phyloP scores from a whole-genome alignment of 2,113 vertebrate species.

The Pomatorhinus ruficollis region DNA sequence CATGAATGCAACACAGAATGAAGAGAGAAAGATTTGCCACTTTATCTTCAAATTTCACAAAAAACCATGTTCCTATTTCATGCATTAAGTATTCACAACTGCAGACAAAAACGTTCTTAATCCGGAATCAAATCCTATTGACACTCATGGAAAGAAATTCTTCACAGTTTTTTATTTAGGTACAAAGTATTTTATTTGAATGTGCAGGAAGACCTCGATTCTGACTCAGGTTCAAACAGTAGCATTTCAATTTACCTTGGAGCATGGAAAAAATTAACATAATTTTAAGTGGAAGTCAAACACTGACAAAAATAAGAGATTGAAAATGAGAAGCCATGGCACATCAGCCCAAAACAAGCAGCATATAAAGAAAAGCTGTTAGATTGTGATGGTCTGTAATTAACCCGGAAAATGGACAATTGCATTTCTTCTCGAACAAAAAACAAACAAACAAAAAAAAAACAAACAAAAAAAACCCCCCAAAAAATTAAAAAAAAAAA shows the following conservation, averaged over 20 bases:
- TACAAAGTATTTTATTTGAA: background rate
- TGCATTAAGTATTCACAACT: background rate
- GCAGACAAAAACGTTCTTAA: background rate
- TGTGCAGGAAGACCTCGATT: background rate
- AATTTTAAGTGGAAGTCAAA: background rate
- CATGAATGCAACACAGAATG: background rate
- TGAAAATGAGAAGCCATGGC: background rate
- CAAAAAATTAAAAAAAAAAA: rapidly evolving
- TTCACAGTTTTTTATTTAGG: background rate
- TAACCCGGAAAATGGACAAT: background rate
- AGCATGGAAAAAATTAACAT: background rate
- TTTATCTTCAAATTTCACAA: background rate
- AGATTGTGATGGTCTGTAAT: background rate
- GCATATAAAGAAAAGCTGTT: background rate
- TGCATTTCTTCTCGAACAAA: background rate
- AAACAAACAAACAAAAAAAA: rapidly evolving
- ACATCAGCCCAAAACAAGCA: background rate
- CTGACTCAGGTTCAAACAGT: background rate
- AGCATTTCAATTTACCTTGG: background rate
- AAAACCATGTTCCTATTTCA: background rate
- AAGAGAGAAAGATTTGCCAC: background rate
- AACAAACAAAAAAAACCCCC: no score
- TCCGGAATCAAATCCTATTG: background rate
- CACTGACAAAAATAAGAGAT: background rate
- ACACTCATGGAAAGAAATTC: background rate